A percentile compares a stretch with the other conserved stretches of the same genome.
Evolutionary conservation across 1,140 invertebrate species (phyloP).

Genomic region (Musca domestica): DNA sequence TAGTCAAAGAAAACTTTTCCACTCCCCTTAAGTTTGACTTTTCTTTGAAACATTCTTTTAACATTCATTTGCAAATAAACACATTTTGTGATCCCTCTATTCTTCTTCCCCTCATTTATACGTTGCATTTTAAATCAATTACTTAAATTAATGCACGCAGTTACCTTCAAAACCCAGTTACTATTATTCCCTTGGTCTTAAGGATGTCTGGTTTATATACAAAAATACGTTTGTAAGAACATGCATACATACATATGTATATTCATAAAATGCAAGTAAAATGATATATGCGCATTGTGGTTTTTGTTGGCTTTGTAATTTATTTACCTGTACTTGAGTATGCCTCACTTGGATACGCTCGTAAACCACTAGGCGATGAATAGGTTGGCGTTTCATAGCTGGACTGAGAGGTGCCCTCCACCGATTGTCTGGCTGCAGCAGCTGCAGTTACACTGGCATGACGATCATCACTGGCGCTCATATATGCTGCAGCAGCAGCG

Average conservation of each 20-base stretch:
- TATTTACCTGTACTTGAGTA: conserved; percentile 51
- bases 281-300: background rate
- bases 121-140: too few relatives aligned
- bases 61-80: too few relatives aligned
- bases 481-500: conserved; percentile 47
- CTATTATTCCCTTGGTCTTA: background rate
- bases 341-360: conserved; percentile 48
- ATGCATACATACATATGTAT: background rate
- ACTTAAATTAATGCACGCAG: too few relatives aligned
- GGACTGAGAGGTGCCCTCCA: conserved; percentile 52
- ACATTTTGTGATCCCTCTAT: too few relatives aligned
- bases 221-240: background rate
- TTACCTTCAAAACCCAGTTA: too few relatives aligned
- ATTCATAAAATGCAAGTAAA: background rate
- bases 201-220: background rate
- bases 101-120: too few relatives aligned
- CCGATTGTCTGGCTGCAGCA: conserved; percentile 49
- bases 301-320: background rate
- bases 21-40: too few relatives aligned
- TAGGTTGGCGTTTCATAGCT: conserved; percentile 53
- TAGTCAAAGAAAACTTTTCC: too few relatives aligned
- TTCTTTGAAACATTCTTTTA: too few relatives aligned
- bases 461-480: conserved; percentile 49
- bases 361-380: conserved; percentile 48
- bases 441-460: conserved; percentile 44